Base-by-base conservation (phyloP, 2,797 vertebrate genomes). In the Sorex maritimensis region DNA sequence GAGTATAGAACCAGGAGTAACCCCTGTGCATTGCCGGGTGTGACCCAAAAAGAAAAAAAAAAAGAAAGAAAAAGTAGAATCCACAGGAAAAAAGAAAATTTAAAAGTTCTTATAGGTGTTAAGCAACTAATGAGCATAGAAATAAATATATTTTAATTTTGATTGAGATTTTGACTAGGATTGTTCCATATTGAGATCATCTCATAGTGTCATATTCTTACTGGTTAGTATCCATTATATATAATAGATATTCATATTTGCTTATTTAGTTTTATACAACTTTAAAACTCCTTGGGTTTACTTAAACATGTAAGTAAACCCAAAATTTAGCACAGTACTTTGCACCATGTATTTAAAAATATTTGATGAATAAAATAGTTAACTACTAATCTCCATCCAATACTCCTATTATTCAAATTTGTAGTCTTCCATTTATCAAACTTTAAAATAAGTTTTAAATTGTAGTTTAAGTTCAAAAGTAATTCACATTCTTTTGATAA, bases 371-470 rank as follows among this genome's bases (percentile, higher is more conserved):
- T 74, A 46, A 69, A 80, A 65, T 74, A 46, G 65, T 73, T 87
- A 68, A 73, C 23, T 65, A 74, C 9, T 28, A 58, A 87, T 38
- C 1, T n/a, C 41, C 6, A 30, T 26, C 58, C 10, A 68, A 30
- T 74, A 69, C 88, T 49, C 19, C 24, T 38, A 41, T 61, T 74
- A 73, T 67, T 86, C 81, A 81, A 91, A 1, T 26, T 24, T 91
- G 7, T 49, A 49, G 21, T 71, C 83, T 13, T 88, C 61, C 63
- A 49, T 73, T 81, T 87, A 61, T 10, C 49, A 85, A 89, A 86
- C 17, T 89, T 69, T 86, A 77, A 77, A 81, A 81, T 83, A 86
- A 86, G 26, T 65, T 93, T 4, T 65, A 93, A 80, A 81, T 67
- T 84, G 15, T 82, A 81, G 71, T 79, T n/a, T 11, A 77, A 41